Conservation (phyloP, 2,113 vertebrate species). For the Tylochromis polylepis region DNA sequence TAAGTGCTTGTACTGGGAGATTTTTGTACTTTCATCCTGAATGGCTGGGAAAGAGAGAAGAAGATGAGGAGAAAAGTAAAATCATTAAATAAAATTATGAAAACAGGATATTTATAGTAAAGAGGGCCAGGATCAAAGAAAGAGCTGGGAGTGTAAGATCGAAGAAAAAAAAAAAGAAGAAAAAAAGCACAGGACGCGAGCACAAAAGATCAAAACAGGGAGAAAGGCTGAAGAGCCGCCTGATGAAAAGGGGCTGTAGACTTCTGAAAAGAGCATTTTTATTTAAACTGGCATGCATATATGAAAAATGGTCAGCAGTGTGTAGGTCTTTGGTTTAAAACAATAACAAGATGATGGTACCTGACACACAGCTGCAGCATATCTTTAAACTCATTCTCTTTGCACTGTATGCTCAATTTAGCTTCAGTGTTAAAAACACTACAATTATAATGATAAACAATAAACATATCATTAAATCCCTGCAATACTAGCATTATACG, state of each 20-base stretch:
- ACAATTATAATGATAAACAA: not conserved
- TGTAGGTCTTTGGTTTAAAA: not conserved
- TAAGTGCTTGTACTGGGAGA: conserved; percentile 77
- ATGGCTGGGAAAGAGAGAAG: conserved; percentile 66
- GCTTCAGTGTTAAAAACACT: not conserved
- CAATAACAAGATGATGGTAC: not conserved
- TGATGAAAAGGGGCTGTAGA: not conserved
- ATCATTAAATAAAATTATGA: not conserved
- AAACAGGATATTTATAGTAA: not conserved
- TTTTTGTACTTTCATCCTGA: conserved; percentile 75
- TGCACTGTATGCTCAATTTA: not conserved
- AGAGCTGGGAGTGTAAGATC: not conserved
- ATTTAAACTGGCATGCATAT: not conserved
- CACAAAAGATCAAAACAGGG: not conserved
- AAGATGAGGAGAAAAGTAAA: not conserved
- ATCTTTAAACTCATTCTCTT: not conserved
- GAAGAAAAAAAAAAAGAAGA: not conserved
- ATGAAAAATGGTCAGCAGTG: not conserved
- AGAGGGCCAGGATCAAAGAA: not conserved
- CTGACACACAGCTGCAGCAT: not conserved
- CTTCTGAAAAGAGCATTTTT: not conserved
- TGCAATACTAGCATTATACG: not conserved
- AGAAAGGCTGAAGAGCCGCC: not conserved
- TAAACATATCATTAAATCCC: not conserved
- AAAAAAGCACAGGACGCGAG: not conserved